These are phyloP conservation scores for Apotomis betuletana DNA, from an alignment of 2,888 invertebrate species.

Conservation along the genomic window DNA sequence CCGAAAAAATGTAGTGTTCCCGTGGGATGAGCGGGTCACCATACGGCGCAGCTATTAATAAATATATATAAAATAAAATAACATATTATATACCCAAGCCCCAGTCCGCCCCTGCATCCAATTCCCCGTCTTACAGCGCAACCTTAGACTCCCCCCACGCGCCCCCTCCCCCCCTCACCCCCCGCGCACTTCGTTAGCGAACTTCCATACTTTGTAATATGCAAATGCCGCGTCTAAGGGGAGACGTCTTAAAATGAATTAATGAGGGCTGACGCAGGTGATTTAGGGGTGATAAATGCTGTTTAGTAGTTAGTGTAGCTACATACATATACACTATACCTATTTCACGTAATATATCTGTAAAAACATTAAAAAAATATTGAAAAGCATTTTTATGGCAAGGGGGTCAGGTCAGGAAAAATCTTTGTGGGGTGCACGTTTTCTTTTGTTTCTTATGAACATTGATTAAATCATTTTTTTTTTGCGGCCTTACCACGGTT, in stretches of 20 bases:
- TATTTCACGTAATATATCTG: not conserved
- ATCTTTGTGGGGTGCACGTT: too few relatives aligned
- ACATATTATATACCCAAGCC: constrained; percentile 20
- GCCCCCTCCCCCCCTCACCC: constrained; percentile 42
- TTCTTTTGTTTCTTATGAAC: too few relatives aligned
- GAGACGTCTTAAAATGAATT: constrained; percentile 83
- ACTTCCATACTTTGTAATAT: constrained; percentile 84
- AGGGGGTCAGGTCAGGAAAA: too few relatives aligned
- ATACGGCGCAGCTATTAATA: too few relatives aligned
- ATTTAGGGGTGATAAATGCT: constrained; percentile 50
- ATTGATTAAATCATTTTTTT: too few relatives aligned
- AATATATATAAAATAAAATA: not conserved
- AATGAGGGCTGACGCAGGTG: constrained; percentile 75
- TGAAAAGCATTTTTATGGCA: too few relatives aligned
- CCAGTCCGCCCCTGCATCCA: constrained; percentile 68
- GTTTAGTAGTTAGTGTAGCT: not conserved
- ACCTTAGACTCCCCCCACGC: constrained; percentile 67
- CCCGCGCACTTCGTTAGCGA: constrained; percentile 75
- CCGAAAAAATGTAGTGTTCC: too few relatives aligned
- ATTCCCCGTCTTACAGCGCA: constrained; percentile 81
- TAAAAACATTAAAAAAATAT: too few relatives aligned
- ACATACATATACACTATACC: not conserved
- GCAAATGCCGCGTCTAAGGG: constrained; percentile 79
- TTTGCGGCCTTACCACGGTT: too few relatives aligned
- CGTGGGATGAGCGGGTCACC: too few relatives aligned